These are phyloP conservation scores for Calidris pygmaea DNA, from an alignment of 2,113 vertebrate species.

Conservation along the genomic window DNA sequence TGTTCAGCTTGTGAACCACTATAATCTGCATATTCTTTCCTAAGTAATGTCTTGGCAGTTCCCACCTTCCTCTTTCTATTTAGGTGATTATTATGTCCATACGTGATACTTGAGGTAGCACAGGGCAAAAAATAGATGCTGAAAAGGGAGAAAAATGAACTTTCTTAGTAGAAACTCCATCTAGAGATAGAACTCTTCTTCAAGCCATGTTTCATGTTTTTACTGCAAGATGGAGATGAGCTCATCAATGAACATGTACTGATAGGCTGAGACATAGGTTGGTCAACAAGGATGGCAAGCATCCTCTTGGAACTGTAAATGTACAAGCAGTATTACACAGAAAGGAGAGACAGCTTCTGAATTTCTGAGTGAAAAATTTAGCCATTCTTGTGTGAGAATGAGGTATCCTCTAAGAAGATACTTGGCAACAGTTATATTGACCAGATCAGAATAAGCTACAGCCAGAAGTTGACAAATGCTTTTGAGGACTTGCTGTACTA, in stretches of 20 bases:
- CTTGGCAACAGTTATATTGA: neutral
- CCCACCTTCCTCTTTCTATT: neutral
- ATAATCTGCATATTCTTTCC: neutral
- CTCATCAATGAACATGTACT: neutral
- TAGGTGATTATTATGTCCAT: neutral
- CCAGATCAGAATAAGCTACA: neutral
- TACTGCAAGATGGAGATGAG: neutral
- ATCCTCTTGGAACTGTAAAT: neutral
- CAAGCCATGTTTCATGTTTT: neutral
- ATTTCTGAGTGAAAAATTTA: neutral
- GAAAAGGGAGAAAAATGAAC: neutral
- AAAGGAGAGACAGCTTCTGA: neutral
- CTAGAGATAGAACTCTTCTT: neutral
- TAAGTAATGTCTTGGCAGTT: neutral
- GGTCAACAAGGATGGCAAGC: neutral
- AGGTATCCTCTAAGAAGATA: neutral
- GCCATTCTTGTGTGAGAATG: neutral
- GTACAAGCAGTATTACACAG: rapidly evolving
- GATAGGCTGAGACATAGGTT: neutral
- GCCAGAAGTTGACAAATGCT: neutral
- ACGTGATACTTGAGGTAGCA: neutral
- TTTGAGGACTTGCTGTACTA: neutral
- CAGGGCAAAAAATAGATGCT: neutral
- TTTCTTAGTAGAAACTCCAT: neutral
- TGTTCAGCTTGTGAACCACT: neutral